Conservation (phyloP, 1,140 invertebrate species). For the Scaptomyza montana region DNA sequence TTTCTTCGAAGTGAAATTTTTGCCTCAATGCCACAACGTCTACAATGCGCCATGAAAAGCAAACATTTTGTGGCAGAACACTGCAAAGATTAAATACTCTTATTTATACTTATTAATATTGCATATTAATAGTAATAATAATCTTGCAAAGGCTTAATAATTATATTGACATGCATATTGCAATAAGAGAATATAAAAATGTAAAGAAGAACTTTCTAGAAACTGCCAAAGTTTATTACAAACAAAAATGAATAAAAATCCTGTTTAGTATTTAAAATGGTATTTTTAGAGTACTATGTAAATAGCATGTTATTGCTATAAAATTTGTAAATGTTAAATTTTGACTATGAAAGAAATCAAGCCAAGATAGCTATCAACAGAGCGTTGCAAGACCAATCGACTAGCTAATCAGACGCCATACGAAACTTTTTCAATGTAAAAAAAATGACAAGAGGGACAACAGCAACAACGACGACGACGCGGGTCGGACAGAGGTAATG, state of each 20-base stretch:
- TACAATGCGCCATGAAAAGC: slow-evolving; percentile 48
- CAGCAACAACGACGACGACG: slow-evolving; percentile 8
- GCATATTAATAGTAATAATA: too few relatives aligned
- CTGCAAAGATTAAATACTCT: slow-evolving; percentile 4
- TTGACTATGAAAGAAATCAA: not conserved
- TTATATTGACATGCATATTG: too few relatives aligned
- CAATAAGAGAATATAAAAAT: not conserved
- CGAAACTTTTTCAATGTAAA: slow-evolving; percentile 22
- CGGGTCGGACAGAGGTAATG: slow-evolving; percentile 49
- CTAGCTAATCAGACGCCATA: not conserved
- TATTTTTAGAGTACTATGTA: too few relatives aligned
- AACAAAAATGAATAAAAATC: too few relatives aligned
- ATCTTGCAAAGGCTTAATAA: too few relatives aligned
- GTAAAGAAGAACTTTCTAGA: not conserved
- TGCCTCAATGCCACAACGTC: slow-evolving; percentile 63
- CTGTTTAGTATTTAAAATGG: too few relatives aligned
- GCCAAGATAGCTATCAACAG: not conserved
- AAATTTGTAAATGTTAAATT: too few relatives aligned
- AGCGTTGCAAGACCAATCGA: not conserved
- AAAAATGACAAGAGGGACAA: slow-evolving; percentile 31
- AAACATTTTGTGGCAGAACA: not conserved
- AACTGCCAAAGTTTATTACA: too few relatives aligned
- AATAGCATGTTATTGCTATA: too few relatives aligned
- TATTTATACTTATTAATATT: not conserved
- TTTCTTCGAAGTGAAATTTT: slow-evolving; percentile 76